These are phyloP conservation scores for Gobionotothen gibberifrons DNA, from an alignment of 2,797 vertebrate genomes.

Conservation along the genomic window DNA sequence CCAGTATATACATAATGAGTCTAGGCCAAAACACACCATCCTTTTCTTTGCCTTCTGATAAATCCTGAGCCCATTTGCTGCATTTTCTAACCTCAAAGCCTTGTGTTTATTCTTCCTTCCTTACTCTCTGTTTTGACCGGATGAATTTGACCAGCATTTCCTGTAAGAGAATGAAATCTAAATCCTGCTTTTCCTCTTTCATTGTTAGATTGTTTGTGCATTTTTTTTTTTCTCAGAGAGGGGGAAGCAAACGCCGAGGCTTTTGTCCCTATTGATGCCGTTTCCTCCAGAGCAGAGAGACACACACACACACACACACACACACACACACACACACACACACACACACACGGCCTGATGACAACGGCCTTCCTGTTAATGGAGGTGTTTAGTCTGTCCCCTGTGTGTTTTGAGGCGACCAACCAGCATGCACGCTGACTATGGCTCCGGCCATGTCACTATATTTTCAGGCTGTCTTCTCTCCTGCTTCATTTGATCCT, in stretches of 20 bases:
- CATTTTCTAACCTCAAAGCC: neutral
- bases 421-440: slow-evolving; percentile 22
- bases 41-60: neutral
- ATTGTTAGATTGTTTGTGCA: slow-evolving; percentile 64
- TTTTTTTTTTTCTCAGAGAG: slow-evolving; percentile 37
- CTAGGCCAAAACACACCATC: neutral
- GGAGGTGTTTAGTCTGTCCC: slow-evolving; percentile 64
- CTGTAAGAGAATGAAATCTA: slow-evolving; percentile 65
- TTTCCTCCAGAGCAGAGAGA: slow-evolving; percentile 48
- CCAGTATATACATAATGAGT: too few species aligned
- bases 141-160: slow-evolving; percentile 57
- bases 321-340: slow-evolving; percentile 5
- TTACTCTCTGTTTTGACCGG: slow-evolving; percentile 26
- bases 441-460: slow-evolving; percentile 28
- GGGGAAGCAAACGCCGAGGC: slow-evolving; percentile 56
- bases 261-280: slow-evolving; percentile 60
- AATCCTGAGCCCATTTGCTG: neutral
- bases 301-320: neutral
- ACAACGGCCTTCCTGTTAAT: slow-evolving; percentile 61
- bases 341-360: slow-evolving; percentile 23
- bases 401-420: slow-evolving; percentile 42
- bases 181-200: slow-evolving; percentile 72
- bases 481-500: slow-evolving; percentile 54
- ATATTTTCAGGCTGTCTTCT: slow-evolving; percentile 49
- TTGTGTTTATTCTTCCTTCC: slow-evolving; percentile 39